These are phyloP conservation scores for Pseudomyrmex concolor DNA, from an alignment of 1,140 invertebrate species.

Conservation along the genomic window DNA sequence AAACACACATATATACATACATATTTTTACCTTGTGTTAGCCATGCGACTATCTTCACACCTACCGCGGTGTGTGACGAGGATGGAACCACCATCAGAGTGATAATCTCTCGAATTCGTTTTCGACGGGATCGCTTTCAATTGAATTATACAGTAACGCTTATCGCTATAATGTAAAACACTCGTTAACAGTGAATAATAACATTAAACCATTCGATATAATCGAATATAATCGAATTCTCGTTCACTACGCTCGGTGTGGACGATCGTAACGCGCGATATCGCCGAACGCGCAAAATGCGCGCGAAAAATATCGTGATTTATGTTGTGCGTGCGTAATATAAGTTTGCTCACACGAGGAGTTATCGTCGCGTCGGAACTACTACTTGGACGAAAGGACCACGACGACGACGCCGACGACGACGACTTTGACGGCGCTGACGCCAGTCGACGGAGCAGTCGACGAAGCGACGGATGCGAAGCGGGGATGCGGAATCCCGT, in stretches of 20 bases:
- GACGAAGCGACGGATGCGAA: constrained; percentile 61
- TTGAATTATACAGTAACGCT: constrained; percentile 18
- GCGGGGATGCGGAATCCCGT: constrained; percentile 60
- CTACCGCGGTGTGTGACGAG: constrained; percentile 57
- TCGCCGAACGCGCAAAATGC: background rate
- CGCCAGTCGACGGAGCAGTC: constrained; percentile 63
- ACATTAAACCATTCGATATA: constrained; percentile 32
- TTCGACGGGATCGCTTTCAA: background rate
- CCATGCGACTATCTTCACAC: constrained; percentile 69
- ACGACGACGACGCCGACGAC: constrained; percentile 46
- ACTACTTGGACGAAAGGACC: constrained; percentile 7
- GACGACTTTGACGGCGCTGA: constrained; percentile 61
- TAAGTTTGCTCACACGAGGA: background rate
- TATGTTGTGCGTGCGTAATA: background rate
- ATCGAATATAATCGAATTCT: background rate
- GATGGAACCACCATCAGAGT: constrained; percentile 1
- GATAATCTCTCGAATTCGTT: background rate
- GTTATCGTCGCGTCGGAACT: constrained; percentile 11
- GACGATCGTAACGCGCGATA: constrained; percentile 19
- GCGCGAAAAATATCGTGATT: background rate
- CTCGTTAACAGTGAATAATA: constrained; percentile 31
- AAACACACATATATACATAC: background rate
- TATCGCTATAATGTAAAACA: constrained; percentile 26
- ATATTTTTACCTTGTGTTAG: constrained; percentile 61
- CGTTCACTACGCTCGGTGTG: constrained; percentile 23